Evolutionary conservation across 35 echinoderm and acorn worm genomes (phyloP), one percentile per base, ranked within the genome.

Genomic region (Heliocidaris tuberculata): DNA sequence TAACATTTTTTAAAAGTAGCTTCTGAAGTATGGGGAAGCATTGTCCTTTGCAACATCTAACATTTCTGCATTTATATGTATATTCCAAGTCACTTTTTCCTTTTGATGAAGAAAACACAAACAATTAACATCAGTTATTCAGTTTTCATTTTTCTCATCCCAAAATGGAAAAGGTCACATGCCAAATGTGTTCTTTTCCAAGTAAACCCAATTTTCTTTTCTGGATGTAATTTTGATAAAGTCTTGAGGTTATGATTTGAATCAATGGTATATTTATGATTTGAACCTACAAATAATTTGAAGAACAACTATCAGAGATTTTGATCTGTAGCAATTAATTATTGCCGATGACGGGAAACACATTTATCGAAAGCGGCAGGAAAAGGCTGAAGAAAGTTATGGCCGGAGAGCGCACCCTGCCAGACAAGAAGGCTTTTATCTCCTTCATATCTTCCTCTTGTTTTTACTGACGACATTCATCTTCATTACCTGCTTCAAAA

Each of bases 401-500:
- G 91, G 24, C 91, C 50, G 27, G 5, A 93, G 49, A 93, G 50
- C 50, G 50, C 50, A 93, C 48, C 47, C 91, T 93, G 91, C 48
- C 91, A 93, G 91, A 93, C 91, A 48, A 48, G 48, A 16, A 32
- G 50, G 91, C 31, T 59, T 24, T 93, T 93, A 93, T 93, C 91
- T 93, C 50, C n/a, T 49, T 59, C 91, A 32, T 48, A 93, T 93
- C 91, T 93, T 92, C 90, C 90, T 93, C 50, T 93, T 0, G 7
- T 93, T 93, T 93, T 59, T 27, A 93, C 48, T 93, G 91, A 49
- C 91, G 49, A 93, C 91, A 93, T 93, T 59, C 91, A 93, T 93
- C 91, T 93, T 93, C 91, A 93, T 93, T 93, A 93, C 91, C 90
- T 93, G 91, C 17, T 89, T 48, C 91, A 93, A 31, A 50, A 49